Conservation (phyloP, 2,113 vertebrate genomes). For the Silurus meridionalis region DNA sequence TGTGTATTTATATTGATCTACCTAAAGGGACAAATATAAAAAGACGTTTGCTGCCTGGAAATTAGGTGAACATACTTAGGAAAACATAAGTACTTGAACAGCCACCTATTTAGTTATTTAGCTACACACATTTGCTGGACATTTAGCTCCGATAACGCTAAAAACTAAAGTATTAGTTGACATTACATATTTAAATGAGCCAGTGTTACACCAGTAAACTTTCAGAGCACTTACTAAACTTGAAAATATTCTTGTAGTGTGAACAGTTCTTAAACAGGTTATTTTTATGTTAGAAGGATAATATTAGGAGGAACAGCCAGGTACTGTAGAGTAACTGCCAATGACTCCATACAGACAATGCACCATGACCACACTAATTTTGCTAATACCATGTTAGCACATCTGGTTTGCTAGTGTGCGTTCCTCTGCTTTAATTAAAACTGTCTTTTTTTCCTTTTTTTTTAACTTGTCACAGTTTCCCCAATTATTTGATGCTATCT, state of each 20-base stretch:
- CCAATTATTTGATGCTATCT: constrained; percentile 1
- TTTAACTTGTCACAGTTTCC: neutral
- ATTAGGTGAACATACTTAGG: neutral
- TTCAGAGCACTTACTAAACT: neutral
- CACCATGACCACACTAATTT: neutral
- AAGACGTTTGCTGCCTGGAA: neutral
- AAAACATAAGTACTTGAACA: neutral
- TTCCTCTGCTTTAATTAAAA: neutral
- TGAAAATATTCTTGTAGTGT: neutral
- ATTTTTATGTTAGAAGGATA: neutral
- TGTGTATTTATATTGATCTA: neutral
- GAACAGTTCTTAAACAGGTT: neutral
- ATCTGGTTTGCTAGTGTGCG: neutral
- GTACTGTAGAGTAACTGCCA: neutral
- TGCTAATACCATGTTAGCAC: neutral
- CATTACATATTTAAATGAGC: neutral
- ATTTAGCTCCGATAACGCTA: neutral
- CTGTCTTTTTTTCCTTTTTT: neutral
- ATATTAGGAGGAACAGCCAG: neutral
- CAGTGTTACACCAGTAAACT: neutral
- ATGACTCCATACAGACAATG: neutral
- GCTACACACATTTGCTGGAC: neutral
- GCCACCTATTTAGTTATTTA: neutral
- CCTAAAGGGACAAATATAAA: neutral
- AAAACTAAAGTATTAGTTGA: neutral